Evolutionary conservation across 2,888 invertebrate genomes (phyloP), one percentile per base, ranked within the genome.

Genomic region (Leptogaster cylindrica): DNA sequence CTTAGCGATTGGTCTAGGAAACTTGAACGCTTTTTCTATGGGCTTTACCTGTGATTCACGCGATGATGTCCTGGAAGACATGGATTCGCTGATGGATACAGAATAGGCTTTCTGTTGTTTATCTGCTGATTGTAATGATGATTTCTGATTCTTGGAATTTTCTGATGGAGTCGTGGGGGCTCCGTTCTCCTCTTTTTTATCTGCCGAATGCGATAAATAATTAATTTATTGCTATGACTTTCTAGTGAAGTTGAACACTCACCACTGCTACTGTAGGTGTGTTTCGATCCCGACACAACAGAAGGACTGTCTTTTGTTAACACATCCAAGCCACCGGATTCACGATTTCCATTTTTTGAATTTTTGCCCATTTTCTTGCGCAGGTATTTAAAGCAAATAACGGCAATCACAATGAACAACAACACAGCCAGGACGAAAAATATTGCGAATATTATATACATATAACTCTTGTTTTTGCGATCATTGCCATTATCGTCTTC

Each of bases 1-100:
- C 50, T 65, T n/a, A n/a, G n/a, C n/a, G n/a, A n/a, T n/a, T n/a
- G n/a, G n/a, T n/a, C n/a, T n/a, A n/a, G n/a, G n/a, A n/a, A n/a
- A n/a, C n/a, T 36, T 36, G 36, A 16, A 20, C 23, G 48, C 3
- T 50, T 10, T 50, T 48, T 50, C 2, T 5, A 23, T 12, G 16
- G 3, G 31, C 31, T 39, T 5, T 33, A 2, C 3, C 12, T 63
- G 14, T 14, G 44, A 28, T 33, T 23, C 12, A 50, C 48, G 25
- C 20, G 25, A 25, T 28, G 28, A 6, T 23, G 27, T 23, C 23
- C n/a, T 12, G 65, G 23, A 7, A 66, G 66, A 67, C 70, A 10
- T 10, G 28, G 44, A 25, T 10, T 27, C 8, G 52, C 4, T 12
- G 39, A 12, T 10, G 61, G 28, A 3, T 41, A 44, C 12, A 20